phyloP scores from a whole-genome alignment of 1,140 invertebrate species.

The Triops cancriformis region DNA sequence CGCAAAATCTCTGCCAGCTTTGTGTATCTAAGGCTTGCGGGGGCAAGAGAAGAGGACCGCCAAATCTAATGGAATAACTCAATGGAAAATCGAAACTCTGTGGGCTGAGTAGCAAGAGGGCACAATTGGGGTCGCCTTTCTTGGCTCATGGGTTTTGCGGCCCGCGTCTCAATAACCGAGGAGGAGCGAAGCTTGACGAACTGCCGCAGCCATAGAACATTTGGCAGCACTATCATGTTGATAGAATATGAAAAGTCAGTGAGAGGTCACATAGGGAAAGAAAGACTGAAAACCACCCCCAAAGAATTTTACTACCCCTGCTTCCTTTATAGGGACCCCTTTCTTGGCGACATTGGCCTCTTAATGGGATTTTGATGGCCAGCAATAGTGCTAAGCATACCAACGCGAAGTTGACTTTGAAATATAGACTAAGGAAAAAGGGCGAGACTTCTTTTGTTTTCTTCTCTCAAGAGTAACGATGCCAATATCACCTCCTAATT shows the following conservation, averaged over 20 bases:
- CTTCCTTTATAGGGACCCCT: not conserved
- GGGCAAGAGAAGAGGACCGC: not conserved
- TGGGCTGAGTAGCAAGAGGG: not conserved
- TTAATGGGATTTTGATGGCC: slow-evolving; percentile 6
- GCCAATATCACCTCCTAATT: not conserved
- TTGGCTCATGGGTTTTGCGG: not conserved
- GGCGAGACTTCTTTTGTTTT: not conserved
- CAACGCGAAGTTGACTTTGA: not conserved
- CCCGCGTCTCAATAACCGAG: too few species aligned
- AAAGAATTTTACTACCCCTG: not conserved
- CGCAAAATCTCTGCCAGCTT: not conserved
- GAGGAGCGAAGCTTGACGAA: not conserved
- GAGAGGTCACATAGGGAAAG: not conserved
- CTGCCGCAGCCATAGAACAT: not conserved
- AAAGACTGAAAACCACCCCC: not conserved
- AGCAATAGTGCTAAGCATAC: slow-evolving; percentile 7
- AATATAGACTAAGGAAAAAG: not conserved
- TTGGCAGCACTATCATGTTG: not conserved
- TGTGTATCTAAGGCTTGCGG: not conserved
- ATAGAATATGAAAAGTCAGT: not conserved
- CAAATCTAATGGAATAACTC: slow-evolving; percentile 10
- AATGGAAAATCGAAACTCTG: not conserved
- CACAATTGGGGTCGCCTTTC: too few species aligned
- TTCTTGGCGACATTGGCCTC: not conserved
- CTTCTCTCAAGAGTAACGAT: not conserved